These are phyloP conservation scores for Callinectes sapidus DNA, from an alignment of 2,888 invertebrate species.

Conservation along the genomic window DNA sequence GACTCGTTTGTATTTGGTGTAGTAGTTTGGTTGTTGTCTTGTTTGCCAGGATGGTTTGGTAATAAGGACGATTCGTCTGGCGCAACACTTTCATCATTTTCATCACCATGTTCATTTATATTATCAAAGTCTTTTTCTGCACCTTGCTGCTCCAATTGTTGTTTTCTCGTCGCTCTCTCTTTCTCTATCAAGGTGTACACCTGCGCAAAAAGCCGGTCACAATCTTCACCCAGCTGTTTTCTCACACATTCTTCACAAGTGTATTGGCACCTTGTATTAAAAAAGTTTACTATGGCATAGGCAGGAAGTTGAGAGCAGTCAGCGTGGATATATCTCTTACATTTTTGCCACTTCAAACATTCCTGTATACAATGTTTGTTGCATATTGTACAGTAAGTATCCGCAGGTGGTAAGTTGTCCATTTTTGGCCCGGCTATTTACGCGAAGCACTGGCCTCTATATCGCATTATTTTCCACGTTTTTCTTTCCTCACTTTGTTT, in stretches of 20 bases:
- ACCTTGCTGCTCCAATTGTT: background rate
- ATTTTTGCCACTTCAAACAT: background rate
- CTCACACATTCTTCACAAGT: slow-evolving; percentile 33
- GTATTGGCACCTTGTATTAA: slow-evolving; percentile 29
- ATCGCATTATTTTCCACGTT: too few relatives aligned
- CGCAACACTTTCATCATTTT: background rate
- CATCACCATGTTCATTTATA: background rate
- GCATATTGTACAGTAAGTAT: slow-evolving; percentile 25
- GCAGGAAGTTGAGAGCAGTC: background rate
- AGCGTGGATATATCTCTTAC: slow-evolving; percentile 7
- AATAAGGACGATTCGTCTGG: background rate
- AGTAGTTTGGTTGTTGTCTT: background rate
- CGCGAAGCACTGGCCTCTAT: too few relatives aligned
- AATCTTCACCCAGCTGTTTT: slow-evolving; percentile 13
- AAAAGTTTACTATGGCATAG: slow-evolving; percentile 37
- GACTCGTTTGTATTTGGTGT: background rate
- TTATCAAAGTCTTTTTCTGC: background rate
- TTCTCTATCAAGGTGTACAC: slow-evolving; percentile 1
- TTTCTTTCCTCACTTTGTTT: too few relatives aligned
- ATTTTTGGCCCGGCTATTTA: too few relatives aligned
- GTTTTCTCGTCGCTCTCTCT: background rate
- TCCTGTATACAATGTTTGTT: slow-evolving; percentile 21
- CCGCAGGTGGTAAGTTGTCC: slow-evolving; percentile 24
- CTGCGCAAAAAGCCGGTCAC: slow-evolving; percentile 36
- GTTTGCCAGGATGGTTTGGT: background rate